Evolutionary conservation across 2,113 vertebrate species (phyloP).

Genomic region (Gymnocephalus cernua): DNA sequence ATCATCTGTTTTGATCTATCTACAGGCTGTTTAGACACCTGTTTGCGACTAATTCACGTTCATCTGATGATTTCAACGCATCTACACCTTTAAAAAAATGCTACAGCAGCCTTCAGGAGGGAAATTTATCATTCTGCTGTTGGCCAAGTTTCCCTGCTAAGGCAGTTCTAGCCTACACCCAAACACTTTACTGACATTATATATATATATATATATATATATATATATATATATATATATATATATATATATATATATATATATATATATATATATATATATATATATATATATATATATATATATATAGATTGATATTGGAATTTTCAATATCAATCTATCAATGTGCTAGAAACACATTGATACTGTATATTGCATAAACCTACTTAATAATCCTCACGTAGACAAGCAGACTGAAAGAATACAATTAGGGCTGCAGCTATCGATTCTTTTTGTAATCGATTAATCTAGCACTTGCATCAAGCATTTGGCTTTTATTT

Average conservation of each 20-base stretch:
- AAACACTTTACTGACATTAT: slow-evolving; percentile 60
- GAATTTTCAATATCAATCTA: slow-evolving; percentile 54
- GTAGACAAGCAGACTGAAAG: slow-evolving; percentile 7
- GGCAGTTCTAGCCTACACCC: slow-evolving; percentile 25
- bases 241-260: too few relatives aligned
- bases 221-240: too few relatives aligned
- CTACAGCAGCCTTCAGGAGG: slow-evolving; percentile 39
- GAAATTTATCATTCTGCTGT: slow-evolving; percentile 61
- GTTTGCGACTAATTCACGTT: slow-evolving; percentile 28
- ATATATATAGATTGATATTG: too few relatives aligned
- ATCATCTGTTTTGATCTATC: slow-evolving; percentile 7
- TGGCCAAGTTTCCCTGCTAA: slow-evolving; percentile 25
- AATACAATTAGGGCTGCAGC: too few relatives aligned
- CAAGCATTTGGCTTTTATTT: too few relatives aligned
- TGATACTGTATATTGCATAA: slow-evolving; percentile 6
- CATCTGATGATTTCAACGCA: slow-evolving; percentile 46
- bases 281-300: too few relatives aligned
- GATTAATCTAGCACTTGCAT: too few relatives aligned
- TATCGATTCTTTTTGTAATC: too few relatives aligned
- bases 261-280: too few relatives aligned
- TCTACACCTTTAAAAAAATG: slow-evolving; percentile 52
- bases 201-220: too few relatives aligned
- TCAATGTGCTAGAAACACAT: slow-evolving; percentile 30
- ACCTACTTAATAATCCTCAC: slow-evolving; percentile 23
- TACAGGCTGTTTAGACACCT: background rate